A percentile compares a stretch with the other conserved stretches of the same genome.
Evolutionary conservation across 2,797 vertebrate genomes (phyloP).

Genomic region (Chelon labrosus): DNA sequence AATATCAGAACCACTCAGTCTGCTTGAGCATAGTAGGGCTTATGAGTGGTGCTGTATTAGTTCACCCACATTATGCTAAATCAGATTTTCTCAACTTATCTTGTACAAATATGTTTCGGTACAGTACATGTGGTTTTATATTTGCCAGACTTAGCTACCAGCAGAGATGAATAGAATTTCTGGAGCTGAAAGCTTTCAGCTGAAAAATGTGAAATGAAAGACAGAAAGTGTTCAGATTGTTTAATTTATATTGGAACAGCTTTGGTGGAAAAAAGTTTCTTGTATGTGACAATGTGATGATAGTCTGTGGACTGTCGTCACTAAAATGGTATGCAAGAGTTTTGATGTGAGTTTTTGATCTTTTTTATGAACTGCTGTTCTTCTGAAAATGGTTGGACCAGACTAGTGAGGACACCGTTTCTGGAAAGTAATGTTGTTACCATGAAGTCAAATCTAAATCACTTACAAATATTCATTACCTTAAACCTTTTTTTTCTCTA

Average conservation of each 20-base stretch:
- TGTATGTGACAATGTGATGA: too few relatives aligned
- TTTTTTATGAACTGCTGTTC: neutral
- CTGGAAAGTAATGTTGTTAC: neutral
- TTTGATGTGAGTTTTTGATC: too few relatives aligned
- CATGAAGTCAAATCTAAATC: neutral
- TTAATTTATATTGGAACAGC: too few relatives aligned
- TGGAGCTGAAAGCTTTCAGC: neutral
- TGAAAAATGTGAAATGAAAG: too few relatives aligned
- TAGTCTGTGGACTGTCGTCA: too few relatives aligned
- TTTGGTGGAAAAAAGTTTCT: too few relatives aligned
- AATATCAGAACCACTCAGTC: conserved; percentile 20
- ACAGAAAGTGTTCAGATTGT: too few relatives aligned
- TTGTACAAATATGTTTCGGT: neutral
- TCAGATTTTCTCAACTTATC: neutral
- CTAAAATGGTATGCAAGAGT: too few relatives aligned
- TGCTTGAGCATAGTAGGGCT: conserved; percentile 6
- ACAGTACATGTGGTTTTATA: neutral
- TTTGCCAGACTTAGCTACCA: neutral
- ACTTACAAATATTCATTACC: neutral
- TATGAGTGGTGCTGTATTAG: conserved; percentile 8
- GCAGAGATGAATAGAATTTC: neutral
- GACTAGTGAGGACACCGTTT: neutral
- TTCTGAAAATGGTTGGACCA: neutral
- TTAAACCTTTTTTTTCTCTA: neutral
- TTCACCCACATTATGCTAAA: conserved; percentile 4